Percentiles rank a stretch among this genome's conserved stretches.
phyloP scores from a whole-genome alignment of 2,888 invertebrate genomes.

The Sipunculus nudus region DNA sequence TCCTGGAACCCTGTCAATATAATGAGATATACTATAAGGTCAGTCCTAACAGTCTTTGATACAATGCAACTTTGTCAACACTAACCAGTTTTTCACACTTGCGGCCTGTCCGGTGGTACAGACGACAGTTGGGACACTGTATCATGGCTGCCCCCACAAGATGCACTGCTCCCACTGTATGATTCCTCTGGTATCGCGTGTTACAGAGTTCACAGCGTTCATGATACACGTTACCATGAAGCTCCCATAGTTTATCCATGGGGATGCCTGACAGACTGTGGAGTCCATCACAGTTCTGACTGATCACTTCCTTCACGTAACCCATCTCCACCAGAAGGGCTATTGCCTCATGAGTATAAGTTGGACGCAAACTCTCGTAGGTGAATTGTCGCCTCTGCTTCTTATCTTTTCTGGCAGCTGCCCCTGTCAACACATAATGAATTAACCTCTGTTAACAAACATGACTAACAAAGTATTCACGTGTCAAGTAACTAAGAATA shows the following conservation, averaged over 20 bases:
- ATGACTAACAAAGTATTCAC: too few species aligned
- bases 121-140: slow-evolving; percentile 50
- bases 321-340: slow-evolving; percentile 49
- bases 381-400: too few species aligned
- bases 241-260: slow-evolving; percentile 48
- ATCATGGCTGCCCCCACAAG: too few species aligned
- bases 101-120: slow-evolving; percentile 53
- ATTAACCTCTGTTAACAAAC: too few species aligned
- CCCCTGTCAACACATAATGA: too few species aligned
- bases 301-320: slow-evolving; percentile 50
- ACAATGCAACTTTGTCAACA: too few species aligned
- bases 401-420: too few species aligned
- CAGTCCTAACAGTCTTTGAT: too few species aligned
- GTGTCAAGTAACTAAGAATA: too few species aligned
- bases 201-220: slow-evolving; percentile 56
- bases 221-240: slow-evolving; percentile 55
- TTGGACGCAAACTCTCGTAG: too few species aligned
- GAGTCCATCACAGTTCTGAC: slow-evolving; percentile 57
- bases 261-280: slow-evolving; percentile 54
- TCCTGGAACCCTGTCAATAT: too few species aligned
- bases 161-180: slow-evolving; percentile 14
- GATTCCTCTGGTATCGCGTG: slow-evolving; percentile 38
- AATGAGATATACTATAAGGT: too few species aligned
- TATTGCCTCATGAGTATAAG: slow-evolving; percentile 57
- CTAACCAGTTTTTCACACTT: slow-evolving; percentile 46